Conservation (phyloP, 2,888 invertebrate genomes). For the Acrocyrtus sp. region DNA sequence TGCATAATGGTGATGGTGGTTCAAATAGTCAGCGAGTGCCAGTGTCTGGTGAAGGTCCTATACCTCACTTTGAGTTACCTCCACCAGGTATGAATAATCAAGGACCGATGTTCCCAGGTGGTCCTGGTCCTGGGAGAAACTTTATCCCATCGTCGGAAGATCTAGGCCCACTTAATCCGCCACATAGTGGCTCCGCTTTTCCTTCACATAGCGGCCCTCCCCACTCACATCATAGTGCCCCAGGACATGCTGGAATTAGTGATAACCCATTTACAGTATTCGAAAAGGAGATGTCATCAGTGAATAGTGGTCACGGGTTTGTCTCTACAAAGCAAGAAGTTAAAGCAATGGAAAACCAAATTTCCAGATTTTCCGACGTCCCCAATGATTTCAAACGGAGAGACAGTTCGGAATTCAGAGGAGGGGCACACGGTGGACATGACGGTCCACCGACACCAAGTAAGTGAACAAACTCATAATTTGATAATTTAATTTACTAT, state of each 20-base stretch:
- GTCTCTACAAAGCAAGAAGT: conserved; percentile 34
- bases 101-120: background rate
- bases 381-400: conserved; percentile 19
- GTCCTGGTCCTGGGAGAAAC: conserved; percentile 17
- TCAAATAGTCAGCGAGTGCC: background rate
- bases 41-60: conserved; percentile 22
- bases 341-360: conserved; percentile 29
- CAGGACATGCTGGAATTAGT: conserved; percentile 13
- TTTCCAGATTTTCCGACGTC: conserved; percentile 22
- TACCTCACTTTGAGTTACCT: conserved; percentile 2
- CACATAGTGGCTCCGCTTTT: too few relatives aligned
- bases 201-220: too few relatives aligned
- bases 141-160: conserved; percentile 34
- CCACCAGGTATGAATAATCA: conserved; percentile 13
- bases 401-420: conserved; percentile 27
- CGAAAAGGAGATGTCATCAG: conserved; percentile 23
- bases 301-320: conserved; percentile 29
- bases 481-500: too few relatives aligned
- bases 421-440: conserved; percentile 6
- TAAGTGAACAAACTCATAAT: too few relatives aligned
- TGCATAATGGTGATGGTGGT: conserved; percentile 22
- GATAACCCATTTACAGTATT: conserved; percentile 39
- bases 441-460: conserved; percentile 18
- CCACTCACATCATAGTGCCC: background rate
- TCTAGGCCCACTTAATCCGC: conserved; percentile 18